A percentile compares a stretch with the other conserved stretches of the same genome.
Conservation (phyloP, 2,113 vertebrate genomes). For the Tychaedon coryphoeus region DNA sequence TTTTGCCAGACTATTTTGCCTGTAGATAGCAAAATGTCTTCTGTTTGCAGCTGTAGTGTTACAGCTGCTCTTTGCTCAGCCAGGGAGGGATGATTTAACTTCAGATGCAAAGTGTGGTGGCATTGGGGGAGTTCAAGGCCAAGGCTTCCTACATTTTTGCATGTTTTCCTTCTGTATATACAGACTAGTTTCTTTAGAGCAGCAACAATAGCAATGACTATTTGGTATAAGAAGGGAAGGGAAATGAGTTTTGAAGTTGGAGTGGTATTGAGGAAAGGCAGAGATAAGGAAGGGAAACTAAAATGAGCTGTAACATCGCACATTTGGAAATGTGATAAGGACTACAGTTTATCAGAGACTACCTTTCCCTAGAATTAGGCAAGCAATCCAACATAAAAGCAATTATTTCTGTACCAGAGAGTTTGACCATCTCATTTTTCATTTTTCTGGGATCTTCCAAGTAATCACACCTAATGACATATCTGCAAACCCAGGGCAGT, state of each 20-base stretch:
- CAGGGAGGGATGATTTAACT: background rate
- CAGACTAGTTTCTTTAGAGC: background rate
- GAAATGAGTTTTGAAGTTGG: background rate
- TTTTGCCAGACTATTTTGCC: background rate
- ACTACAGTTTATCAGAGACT: background rate
- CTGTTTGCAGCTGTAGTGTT: background rate
- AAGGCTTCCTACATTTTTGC: background rate
- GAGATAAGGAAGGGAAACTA: background rate
- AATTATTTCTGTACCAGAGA: background rate
- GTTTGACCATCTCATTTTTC: constrained; percentile 3
- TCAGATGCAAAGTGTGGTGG: background rate
- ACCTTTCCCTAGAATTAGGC: background rate
- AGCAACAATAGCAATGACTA: background rate
- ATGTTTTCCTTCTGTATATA: background rate
- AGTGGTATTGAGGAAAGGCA: background rate
- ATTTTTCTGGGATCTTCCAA: background rate
- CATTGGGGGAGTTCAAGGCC: background rate
- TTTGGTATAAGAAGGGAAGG: background rate
- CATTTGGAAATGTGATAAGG: background rate
- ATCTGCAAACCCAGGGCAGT: background rate
- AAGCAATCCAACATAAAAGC: background rate
- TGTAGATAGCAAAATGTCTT: background rate
- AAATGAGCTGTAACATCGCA: background rate
- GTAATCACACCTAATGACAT: background rate
- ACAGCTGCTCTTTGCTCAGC: background rate